Evolutionary conservation across 2,113 vertebrate genomes (phyloP), one percentile per base, ranked within the genome.

Genomic region (Pelecanus crispus): DNA sequence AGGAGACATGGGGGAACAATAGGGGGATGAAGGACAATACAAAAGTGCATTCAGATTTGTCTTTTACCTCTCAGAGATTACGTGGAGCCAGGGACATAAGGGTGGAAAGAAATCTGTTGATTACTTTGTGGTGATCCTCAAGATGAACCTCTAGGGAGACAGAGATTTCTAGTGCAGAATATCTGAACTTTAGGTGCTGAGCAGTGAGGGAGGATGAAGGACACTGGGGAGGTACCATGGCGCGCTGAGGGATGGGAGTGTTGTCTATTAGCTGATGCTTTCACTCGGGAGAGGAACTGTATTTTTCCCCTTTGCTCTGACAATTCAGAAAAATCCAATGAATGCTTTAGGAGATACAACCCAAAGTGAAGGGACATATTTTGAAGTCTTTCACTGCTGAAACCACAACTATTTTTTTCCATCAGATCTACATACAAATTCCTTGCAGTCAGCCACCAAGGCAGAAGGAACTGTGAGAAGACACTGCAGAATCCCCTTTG

Each of bases 401-500:
- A 92, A 44, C 2, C 7, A 61, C 38, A 72, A 25, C 3, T 55
- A 14, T 1, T 79, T 29, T 80, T 63, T 63, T 40, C 34, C 24
- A 18, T 38, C 16, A 42, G 12, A 19, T 31, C 19, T 68, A 28
- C 5, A 29, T 36, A 29, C 3, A 65, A 34, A 34, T 67, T 71
- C 34, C 25, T 88, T 73, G 19, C 13, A 63, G 26, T 49, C 29
- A 91, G 5, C 5, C 40, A 55, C n/a, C 7, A 74, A 40, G 19
- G 17, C 56, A 66, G 3, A 55, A 44, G 50, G 6, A 90, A 58
- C 47, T 25, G 13, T 83, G 63, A 71, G 32, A 42, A 74, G 26
- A 58, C 2, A 68, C 6, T 1, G 0, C 14, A 61, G 13, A 47
- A 70, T 58, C 2, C 7, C 17, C 21, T 38, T 29, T 29, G 7